Evolutionary conservation across 2,888 invertebrate genomes (phyloP).

Genomic region (Gonocerus acuteangulatus): DNA sequence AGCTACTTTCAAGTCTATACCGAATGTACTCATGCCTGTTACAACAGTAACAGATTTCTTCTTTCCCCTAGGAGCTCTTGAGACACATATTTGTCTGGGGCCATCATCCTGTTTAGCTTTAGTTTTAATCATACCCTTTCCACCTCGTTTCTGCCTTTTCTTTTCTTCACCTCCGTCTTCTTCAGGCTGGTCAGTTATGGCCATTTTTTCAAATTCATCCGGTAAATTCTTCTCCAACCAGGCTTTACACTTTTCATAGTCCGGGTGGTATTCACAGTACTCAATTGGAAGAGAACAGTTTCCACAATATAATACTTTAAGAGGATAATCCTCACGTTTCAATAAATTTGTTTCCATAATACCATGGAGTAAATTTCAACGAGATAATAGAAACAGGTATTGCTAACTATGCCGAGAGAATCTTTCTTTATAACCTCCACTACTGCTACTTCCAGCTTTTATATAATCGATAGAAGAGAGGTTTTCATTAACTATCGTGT

Average conservation of each 20-base stretch:
- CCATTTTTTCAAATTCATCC: slow-evolving; percentile 77
- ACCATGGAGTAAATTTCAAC: too few relatives aligned
- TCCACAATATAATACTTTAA: slow-evolving; percentile 82
- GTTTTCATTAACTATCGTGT: too few relatives aligned
- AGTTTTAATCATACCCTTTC: slow-evolving; percentile 89
- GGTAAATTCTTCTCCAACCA: slow-evolving; percentile 95
- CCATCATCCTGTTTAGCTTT: slow-evolving; percentile 93
- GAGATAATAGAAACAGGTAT: slow-evolving; percentile 36
- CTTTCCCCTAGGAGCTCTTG: slow-evolving; percentile 89
- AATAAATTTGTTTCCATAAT: background rate
- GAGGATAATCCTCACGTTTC: slow-evolving; percentile 54
- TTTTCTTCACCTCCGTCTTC: slow-evolving; percentile 80
- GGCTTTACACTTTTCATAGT: slow-evolving; percentile 92
- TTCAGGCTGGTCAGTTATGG: slow-evolving; percentile 57
- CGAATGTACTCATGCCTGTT: slow-evolving; percentile 88
- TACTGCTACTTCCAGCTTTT: too few relatives aligned
- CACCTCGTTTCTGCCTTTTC: slow-evolving; percentile 92
- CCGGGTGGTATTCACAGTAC: slow-evolving; percentile 98
- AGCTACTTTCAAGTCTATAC: slow-evolving; percentile 94
- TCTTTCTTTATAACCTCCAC: too few relatives aligned
- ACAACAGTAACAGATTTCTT: slow-evolving; percentile 98
- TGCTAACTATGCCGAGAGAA: slow-evolving; percentile 19
- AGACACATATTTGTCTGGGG: slow-evolving; percentile 66
- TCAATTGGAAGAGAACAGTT: slow-evolving; percentile 92
- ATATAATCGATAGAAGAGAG: too few relatives aligned